These are phyloP conservation scores for Urosaurus nigricauda DNA, from an alignment of 2,797 vertebrate species.

Conservation along the genomic window DNA sequence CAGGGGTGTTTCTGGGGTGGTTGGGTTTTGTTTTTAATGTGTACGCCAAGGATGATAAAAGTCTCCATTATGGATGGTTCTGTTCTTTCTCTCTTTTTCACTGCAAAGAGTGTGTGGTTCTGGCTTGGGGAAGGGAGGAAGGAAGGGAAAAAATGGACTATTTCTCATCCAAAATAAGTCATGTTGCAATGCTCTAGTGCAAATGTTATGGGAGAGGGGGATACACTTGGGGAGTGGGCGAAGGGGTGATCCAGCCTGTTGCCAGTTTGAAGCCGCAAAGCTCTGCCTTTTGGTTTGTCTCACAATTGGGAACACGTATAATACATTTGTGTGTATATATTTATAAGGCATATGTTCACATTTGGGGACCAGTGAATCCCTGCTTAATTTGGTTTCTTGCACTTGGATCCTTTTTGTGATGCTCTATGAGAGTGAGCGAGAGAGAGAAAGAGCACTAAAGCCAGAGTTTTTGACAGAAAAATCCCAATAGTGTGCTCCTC, in stretches of 20 bases:
- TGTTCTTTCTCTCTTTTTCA: not conserved
- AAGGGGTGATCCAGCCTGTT: constrained; percentile 53
- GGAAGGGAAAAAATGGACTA: not conserved
- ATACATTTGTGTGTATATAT: not conserved
- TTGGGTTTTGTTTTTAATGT: no score
- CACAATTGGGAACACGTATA: not conserved
- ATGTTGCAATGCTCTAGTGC: constrained; percentile 64
- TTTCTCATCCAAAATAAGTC: constrained; percentile 38
- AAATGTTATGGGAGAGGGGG: not conserved
- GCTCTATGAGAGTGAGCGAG: not conserved
- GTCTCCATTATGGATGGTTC: constrained; percentile 45
- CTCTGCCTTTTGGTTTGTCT: not conserved
- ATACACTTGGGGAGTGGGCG: not conserved
- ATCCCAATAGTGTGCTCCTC: not conserved
- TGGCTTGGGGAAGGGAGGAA: not conserved
- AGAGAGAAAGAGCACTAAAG: not conserved
- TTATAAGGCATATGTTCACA: not conserved
- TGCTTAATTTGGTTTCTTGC: not conserved
- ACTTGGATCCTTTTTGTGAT: not conserved
- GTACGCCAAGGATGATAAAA: constrained; percentile 27
- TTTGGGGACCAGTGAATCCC: not conserved
- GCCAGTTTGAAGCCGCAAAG: constrained; percentile 36
- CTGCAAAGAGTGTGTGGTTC: constrained; percentile 27
- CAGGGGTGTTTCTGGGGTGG: no score
- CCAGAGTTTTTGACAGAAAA: constrained; percentile 11